Percentiles rank a stretch among this genome's conserved stretches.
Conservation (phyloP, 2,797 vertebrate species). For the Rhinoraja longicauda region DNA sequence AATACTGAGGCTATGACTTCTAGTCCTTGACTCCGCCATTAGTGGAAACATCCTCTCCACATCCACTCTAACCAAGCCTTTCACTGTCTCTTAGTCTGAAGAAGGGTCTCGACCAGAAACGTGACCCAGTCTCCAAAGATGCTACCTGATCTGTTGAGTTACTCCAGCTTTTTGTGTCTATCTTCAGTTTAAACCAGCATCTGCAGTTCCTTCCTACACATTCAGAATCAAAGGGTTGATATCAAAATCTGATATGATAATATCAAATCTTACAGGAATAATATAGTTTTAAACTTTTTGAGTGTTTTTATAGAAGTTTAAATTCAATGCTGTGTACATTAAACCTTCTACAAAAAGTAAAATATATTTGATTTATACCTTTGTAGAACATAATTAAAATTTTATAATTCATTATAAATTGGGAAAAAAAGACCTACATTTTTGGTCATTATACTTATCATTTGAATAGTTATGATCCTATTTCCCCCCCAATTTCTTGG, state of each 20-base stretch:
- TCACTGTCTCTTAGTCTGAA: too few relatives aligned
- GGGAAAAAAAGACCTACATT: neutral
- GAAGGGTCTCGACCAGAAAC: too few relatives aligned
- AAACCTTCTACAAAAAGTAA: constrained; percentile 1
- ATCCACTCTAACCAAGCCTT: too few relatives aligned
- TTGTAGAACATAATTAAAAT: neutral
- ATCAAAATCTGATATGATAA: neutral
- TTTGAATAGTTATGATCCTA: neutral
- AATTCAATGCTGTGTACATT: neutral
- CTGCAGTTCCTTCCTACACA: too few relatives aligned
- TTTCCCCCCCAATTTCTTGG: neutral
- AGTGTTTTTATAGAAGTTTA: neutral
- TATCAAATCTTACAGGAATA: neutral
- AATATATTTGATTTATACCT: neutral
- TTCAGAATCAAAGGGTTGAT: neutral
- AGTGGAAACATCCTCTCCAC: too few relatives aligned
- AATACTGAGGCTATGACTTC: too few relatives aligned
- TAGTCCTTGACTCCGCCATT: too few relatives aligned
- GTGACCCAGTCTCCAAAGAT: too few relatives aligned
- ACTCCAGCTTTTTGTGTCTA: too few relatives aligned
- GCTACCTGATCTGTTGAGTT: too few relatives aligned
- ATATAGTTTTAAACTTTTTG: neutral
- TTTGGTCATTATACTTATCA: neutral
- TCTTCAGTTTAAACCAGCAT: too few relatives aligned
- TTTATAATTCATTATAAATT: neutral